These are phyloP conservation scores for Tachyglossus aculeatus DNA, from an alignment of 2,797 vertebrate species.

Conservation along the genomic window DNA sequence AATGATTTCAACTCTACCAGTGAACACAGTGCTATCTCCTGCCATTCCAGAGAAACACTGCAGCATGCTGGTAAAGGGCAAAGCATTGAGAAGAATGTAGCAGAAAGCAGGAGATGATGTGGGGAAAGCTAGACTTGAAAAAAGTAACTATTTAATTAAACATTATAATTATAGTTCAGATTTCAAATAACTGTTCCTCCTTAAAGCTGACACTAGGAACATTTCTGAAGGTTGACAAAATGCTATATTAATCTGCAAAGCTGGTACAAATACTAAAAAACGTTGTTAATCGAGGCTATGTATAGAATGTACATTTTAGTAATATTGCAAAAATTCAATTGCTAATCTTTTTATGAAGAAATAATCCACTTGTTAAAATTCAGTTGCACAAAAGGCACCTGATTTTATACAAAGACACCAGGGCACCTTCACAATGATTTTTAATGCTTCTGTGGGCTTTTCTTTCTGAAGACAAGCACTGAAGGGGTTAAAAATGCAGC, in stretches of 20 bases:
- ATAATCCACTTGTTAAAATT: not conserved
- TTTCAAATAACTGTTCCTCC: conserved; percentile 10
- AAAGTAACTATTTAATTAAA: not conserved
- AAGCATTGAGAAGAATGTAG: no score
- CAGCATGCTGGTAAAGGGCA: conserved; percentile 2
- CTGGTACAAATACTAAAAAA: no score
- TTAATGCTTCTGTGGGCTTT: conserved; percentile 2
- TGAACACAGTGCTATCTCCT: conserved; percentile 6
- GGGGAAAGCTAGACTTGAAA: conserved; percentile 12
- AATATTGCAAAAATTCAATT: not conserved
- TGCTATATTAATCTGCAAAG: no score
- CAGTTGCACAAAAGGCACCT: conserved; percentile 10
- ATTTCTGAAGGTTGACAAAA: conserved; percentile 7
- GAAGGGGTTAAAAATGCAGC: conserved; percentile 71
- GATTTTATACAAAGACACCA: conserved; percentile 1
- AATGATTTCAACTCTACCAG: conserved; percentile 20
- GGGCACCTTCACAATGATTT: not conserved
- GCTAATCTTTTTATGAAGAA: not conserved
- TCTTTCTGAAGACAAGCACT: not conserved
- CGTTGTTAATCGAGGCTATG: no score
- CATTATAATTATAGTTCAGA: conserved; percentile 11
- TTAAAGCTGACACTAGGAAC: no score
- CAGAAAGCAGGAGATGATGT: not conserved
- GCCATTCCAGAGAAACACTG: not conserved
- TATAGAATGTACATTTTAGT: conserved; percentile 1